Base-by-base conservation (phyloP, 2,797 vertebrate genomes). In the Tenualosa ilisha region DNA sequence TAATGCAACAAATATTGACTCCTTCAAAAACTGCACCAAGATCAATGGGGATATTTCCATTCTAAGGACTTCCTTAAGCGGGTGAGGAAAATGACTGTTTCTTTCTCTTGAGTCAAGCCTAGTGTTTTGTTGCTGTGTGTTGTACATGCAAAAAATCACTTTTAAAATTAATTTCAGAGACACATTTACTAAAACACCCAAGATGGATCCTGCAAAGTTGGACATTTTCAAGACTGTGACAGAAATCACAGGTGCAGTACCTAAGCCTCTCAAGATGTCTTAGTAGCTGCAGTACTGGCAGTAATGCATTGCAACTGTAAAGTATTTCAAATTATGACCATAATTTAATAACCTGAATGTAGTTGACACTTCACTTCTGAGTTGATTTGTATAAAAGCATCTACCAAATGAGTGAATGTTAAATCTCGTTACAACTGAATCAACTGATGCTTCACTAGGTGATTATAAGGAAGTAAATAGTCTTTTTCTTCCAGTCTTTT, bases 1-100 rank as follows among this genome's bases (percentile, higher is more conserved):
- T 88, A 98, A 98, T 0, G 96, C 96, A 20, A 95, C 97, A 59
- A 99, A 99, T 89, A 97, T 99, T 0, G 96, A 97, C 8, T 96
- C 94, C 24, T 99, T 99, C 94, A 95, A 90, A 92, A 97, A 98
- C 89, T 99, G 98, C 90, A 99, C 97, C 0, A 96, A 96, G 87
- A 97, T 99, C 92, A 97, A 96, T 0, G 98, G 98, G 0, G 95
- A 96, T 0, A 92, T 99, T 26, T 92, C 92, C 46, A 92, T 99
- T 89, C 91, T 97, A 0, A 63, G 88, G 0, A 94, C 94, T 5
- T 96, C 97, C 0, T 97, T 97, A 88, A 87, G 6, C 0, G 98
- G 98, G 98, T 99, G 86, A 96, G 96, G 91, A 13, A 79, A 46
- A 9, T 5, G 0, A 82, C 22, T 0, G 0, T 0, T 31, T 0